Conservation (phyloP, 2,888 invertebrate species). For the Xestia c-nigrum region DNA sequence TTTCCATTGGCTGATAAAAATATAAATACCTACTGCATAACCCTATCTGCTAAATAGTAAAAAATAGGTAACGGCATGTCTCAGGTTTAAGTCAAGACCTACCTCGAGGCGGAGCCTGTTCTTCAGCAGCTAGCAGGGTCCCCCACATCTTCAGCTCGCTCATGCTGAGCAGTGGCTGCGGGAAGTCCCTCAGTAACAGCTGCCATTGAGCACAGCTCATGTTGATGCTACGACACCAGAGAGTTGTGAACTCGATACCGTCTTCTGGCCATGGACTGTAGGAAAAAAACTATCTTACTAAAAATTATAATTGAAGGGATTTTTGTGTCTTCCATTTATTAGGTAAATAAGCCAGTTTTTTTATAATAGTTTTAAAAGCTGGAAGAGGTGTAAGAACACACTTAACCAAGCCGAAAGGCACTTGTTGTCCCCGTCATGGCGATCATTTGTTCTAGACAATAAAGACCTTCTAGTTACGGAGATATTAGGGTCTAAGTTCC, state of each 20-base stretch:
- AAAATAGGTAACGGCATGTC: not conserved
- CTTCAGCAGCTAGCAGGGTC: constrained; percentile 97
- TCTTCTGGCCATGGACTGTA: constrained; percentile 97
- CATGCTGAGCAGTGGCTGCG: constrained; percentile 97
- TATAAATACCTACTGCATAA: not conserved
- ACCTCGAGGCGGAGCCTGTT: constrained; percentile 90
- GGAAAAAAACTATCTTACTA: not conserved
- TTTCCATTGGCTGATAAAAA: not conserved
- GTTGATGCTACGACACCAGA: constrained; percentile 97
- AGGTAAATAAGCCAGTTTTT: no score
- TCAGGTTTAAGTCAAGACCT: not conserved
- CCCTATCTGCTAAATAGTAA: not conserved
- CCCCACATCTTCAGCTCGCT: constrained; percentile 97
- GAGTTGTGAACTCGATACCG: constrained; percentile 95
- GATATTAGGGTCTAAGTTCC: no score
- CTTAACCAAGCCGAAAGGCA: no score
- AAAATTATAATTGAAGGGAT: no score
- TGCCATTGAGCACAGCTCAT: constrained; percentile 96
- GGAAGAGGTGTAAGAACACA: no score
- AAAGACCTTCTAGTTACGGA: no score
- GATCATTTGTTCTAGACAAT: no score
- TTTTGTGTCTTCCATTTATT: no score
- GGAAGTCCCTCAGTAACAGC: constrained; percentile 97
- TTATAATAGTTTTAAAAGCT: no score
- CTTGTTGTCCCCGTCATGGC: no score